Evolutionary conservation across 2,113 vertebrate species (phyloP), one percentile per base, ranked within the genome.

Genomic region (Pavo muticus): DNA sequence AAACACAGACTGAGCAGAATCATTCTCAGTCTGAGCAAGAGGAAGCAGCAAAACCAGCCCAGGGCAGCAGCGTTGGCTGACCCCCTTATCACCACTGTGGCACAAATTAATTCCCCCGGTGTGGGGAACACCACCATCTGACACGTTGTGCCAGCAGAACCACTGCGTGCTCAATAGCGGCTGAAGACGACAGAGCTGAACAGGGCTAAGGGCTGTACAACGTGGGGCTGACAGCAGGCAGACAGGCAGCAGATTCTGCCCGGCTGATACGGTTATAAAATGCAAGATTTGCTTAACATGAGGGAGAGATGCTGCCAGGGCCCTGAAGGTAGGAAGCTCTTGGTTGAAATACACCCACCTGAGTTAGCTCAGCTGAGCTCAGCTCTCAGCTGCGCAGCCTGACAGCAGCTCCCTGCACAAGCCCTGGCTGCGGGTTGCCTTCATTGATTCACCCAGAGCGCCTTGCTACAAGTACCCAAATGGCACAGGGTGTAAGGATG

Each of bases 121-220:
- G 32, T 24, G 0, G 42, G 69, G n/a, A 90, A 11, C 14, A 40
- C 37, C 61, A 80, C 54, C 65, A 45, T 82, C 72, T 61, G 54
- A 71, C 86, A 80, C 67, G 91, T 60, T 79, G 14, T 10, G 2
- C 9, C 88, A 91, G 63, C 75, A 88, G 17, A 52, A 39, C 5
- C 1, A 2, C 57, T 21, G 5, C 3, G 2, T 1, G 29, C 2
- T 40, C 81, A 4, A 15, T 0, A 16, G 63, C 1, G 1, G 59
- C 54, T 61, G 72, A 0, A 14, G 37, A 29, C 0, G 0, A 7
- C 1, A 2, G 69, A 37, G 84, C 50, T 63, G 59, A 30, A 10
- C 1, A 17, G 89, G n/a, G 67, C 15, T 2, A 12, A 18, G 0
- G 1, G 25, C 24, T 21, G 40, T 21, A 47, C 20, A 11, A 10